A percentile compares a stretch with the other conserved stretches of the same genome.
phyloP scores from a whole-genome alignment of 2,113 vertebrate species.

The human (Homo sapiens) region DNA sequence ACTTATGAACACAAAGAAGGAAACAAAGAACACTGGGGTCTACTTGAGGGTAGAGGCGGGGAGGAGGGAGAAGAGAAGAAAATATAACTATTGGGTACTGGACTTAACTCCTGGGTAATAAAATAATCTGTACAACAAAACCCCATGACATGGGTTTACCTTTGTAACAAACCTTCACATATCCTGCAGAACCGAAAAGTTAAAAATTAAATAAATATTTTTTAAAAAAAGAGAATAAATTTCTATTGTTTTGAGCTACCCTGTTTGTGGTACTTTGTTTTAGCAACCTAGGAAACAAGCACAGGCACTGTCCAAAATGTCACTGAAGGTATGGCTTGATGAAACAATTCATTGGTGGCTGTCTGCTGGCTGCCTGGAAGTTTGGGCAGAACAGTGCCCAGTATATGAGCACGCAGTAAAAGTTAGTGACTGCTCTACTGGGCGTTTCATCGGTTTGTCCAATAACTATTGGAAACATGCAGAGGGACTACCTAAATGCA shows the following conservation, averaged over 20 bases:
- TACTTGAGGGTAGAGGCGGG: no score
- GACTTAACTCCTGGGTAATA: no score
- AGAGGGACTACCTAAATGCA: fast-evolving
- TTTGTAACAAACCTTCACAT: no score
- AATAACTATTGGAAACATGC: fast-evolving
- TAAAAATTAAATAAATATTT: no score
- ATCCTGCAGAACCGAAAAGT: no score
- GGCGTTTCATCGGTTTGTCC: background rate
- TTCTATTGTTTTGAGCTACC: background rate
- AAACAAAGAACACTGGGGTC: no score
- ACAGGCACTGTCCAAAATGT: background rate
- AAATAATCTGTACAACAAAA: no score
- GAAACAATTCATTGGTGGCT: fast-evolving
- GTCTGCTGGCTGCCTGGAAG: background rate
- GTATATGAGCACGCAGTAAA: fast-evolving
- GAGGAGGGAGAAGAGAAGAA: no score
- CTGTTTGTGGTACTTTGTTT: background rate
- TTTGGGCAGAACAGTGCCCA: fast-evolving
- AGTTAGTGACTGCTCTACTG: fast-evolving
- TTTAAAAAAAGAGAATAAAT: no score
- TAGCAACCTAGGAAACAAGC: background rate
- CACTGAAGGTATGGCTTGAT: fast-evolving
- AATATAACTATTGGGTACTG: no score
- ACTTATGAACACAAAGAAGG: no score
- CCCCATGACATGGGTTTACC: no score